Conservation (phyloP, 1,140 invertebrate species). For the Anastatus disparis region DNA sequence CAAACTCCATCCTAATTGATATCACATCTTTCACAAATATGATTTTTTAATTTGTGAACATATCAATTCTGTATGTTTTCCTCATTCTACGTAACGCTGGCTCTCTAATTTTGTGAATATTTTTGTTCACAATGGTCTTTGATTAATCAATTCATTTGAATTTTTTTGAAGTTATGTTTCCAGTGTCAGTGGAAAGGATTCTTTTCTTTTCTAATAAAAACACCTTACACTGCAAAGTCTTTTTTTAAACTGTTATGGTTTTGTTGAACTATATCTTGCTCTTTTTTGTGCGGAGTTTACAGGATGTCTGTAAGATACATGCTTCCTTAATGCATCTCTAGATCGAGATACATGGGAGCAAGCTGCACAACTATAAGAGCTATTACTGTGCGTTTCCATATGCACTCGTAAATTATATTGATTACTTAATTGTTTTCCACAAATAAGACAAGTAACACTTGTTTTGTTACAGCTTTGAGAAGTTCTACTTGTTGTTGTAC, state of each 20-base stretch:
- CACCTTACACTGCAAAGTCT: constrained; percentile 39
- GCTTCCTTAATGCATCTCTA: constrained; percentile 86
- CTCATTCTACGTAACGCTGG: background rate
- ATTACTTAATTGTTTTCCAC: constrained; percentile 87
- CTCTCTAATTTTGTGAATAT: constrained; percentile 5
- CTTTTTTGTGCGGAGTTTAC: constrained; percentile 65
- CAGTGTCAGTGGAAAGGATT: constrained; percentile 40
- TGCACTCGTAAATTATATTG: constrained; percentile 90
- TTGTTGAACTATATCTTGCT: constrained; percentile 56
- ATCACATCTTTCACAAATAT: constrained; percentile 1
- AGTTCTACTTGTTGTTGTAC: constrained; percentile 23
- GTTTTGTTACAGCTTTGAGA: constrained; percentile 64
- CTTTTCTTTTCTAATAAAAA: constrained; percentile 37
- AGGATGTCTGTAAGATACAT: constrained; percentile 86
- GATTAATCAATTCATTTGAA: constrained; percentile 15
- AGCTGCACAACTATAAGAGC: constrained; percentile 82
- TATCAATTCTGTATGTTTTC: background rate
- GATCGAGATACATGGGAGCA: constrained; percentile 87
- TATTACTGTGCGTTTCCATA: constrained; percentile 88
- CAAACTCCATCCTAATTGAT: constrained; percentile 16
- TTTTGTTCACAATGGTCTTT: constrained; percentile 28
- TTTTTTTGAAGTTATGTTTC: constrained; percentile 35
- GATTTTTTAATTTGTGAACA: constrained; percentile 1
- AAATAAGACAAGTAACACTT: constrained; percentile 82
- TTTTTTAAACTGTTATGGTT: constrained; percentile 45